Conservation (phyloP, 1,140 invertebrate genomes). For the Brachionus paranguensis region DNA sequence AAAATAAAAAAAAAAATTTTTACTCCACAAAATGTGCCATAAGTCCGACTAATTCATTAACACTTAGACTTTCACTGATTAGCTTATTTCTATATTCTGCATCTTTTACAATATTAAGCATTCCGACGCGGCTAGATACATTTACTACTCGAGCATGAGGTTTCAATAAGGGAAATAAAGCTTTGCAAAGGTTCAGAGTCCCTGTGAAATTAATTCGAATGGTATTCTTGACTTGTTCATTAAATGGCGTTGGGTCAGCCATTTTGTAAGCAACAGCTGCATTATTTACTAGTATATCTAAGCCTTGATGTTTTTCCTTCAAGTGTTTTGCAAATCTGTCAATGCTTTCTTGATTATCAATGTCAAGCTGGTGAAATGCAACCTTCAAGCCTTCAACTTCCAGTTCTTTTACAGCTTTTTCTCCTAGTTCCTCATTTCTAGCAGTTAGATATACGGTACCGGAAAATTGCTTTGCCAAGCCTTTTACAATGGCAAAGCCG, state of each 20-base stretch:
- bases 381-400: conserved; percentile 53
- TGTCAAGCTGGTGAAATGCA: conserved; percentile 65
- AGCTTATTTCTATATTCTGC: neutral
- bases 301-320: conserved; percentile 63
- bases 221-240: neutral
- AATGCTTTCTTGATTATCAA: conserved; percentile 56
- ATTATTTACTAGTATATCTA: conserved; percentile 77
- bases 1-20: neutral
- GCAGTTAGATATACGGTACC: conserved; percentile 46
- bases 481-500: conserved; percentile 26
- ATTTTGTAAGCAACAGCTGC: conserved; percentile 62
- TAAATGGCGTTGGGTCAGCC: too few relatives aligned
- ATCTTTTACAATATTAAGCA: neutral
- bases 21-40: conserved; percentile 29
- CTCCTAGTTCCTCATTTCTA: conserved; percentile 59
- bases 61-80: neutral
- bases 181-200: neutral
- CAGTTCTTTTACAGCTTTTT: conserved; percentile 60
- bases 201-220: neutral
- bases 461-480: neutral
- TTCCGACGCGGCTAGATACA: conserved; percentile 11
- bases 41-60: neutral
- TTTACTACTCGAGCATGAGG: conserved; percentile 38
- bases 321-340: conserved; percentile 62
- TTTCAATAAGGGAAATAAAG: neutral